phyloP scores from a whole-genome alignment of 2,888 invertebrate species.

The Amphipyra tragopoginis region DNA sequence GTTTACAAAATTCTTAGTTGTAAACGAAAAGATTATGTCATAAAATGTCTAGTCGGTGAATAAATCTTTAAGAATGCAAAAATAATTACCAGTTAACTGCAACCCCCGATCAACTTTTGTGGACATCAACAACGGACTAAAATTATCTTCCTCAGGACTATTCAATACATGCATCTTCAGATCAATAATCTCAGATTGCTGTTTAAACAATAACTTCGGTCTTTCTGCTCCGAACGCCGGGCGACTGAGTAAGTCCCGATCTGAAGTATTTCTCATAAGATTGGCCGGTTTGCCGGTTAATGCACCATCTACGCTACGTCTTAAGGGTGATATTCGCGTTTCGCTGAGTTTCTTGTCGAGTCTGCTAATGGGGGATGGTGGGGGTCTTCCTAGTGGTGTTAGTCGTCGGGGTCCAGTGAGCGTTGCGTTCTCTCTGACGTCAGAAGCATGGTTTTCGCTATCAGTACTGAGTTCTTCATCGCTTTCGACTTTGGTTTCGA shows the following conservation, averaged over 20 bases:
- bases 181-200: constrained; percentile 86
- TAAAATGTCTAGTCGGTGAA: no score
- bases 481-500: constrained; percentile 88
- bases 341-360: constrained; percentile 81
- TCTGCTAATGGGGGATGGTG: constrained; percentile 77
- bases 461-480: constrained; percentile 86
- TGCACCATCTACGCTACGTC: constrained; percentile 78
- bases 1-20: no score
- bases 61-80: no score
- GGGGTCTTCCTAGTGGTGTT: constrained; percentile 80
- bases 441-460: constrained; percentile 81
- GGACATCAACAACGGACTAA: constrained; percentile 72
- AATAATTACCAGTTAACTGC: constrained; percentile 82
- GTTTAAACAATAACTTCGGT: constrained; percentile 82
- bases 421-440: constrained; percentile 73
- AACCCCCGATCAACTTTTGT: constrained; percentile 83
- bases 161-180: constrained; percentile 83
- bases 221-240: constrained; percentile 73
- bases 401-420: constrained; percentile 70
- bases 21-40: no score
- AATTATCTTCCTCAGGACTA: constrained; percentile 81
- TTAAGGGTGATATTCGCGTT: constrained; percentile 80
- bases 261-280: constrained; percentile 75
- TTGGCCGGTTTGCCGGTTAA: constrained; percentile 71
- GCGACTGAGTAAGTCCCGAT: constrained; percentile 75